A percentile compares a stretch with the other conserved stretches of the same genome.
These are phyloP conservation scores for Beroe ovata DNA, from an alignment of 37 sponge, comb jelly and placozoan genomes.

Conservation along the genomic window DNA sequence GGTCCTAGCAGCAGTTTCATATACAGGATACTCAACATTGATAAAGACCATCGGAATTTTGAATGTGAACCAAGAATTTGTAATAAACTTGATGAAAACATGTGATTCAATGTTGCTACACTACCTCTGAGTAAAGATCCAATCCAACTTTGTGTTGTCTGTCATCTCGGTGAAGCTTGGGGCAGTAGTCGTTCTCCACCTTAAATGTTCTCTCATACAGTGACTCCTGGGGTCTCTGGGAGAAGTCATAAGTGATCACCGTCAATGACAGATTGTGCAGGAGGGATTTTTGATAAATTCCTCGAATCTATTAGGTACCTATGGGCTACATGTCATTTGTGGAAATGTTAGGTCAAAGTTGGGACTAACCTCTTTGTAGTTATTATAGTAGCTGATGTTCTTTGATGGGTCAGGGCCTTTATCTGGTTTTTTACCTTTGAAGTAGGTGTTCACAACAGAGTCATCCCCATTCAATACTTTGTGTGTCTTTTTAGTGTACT, in stretches of 20 bases:
- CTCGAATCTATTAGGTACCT: too few relatives aligned
- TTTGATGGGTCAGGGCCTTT: conserved; percentile 37
- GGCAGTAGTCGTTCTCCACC: background rate
- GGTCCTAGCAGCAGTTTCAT: conserved; percentile 27
- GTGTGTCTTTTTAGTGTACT: background rate
- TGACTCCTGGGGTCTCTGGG: conserved; percentile 27
- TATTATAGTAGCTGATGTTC: conserved; percentile 64
- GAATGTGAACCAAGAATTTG: background rate
- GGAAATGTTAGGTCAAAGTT: background rate
- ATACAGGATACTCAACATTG: too few relatives aligned
- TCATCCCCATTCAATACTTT: conserved; percentile 50
- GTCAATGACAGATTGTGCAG: background rate
- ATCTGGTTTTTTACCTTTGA: conserved; percentile 10
- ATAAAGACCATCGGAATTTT: too few relatives aligned
- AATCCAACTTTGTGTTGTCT: conserved; percentile 55
- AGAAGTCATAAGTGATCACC: too few relatives aligned
- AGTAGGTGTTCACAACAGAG: background rate
- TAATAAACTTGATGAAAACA: background rate
- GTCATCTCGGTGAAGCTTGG: conserved; percentile 64
- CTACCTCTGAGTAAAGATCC: conserved; percentile 29
- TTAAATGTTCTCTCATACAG: conserved; percentile 61
- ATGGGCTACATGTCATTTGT: too few relatives aligned
- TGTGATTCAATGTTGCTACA: too few relatives aligned
- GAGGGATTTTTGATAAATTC: too few relatives aligned
- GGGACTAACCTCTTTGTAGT: conserved; percentile 51